Percentiles rank a stretch among this genome's conserved stretches.
Evolutionary conservation across 2,797 vertebrate species (phyloP).

Genomic region (Sternarchorhynchus goeldii): DNA sequence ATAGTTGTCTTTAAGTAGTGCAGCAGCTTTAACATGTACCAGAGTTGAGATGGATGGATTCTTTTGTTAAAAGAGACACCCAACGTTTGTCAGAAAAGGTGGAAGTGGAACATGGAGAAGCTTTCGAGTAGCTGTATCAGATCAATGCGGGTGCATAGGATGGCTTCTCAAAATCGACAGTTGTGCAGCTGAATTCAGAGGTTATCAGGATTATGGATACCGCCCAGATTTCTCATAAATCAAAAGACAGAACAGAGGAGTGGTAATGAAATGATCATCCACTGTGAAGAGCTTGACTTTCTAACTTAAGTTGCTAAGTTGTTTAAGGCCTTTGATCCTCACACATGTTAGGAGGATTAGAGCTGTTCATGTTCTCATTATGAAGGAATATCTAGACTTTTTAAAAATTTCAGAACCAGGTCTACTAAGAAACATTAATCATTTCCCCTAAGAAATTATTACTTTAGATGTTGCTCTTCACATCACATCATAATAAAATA

Average conservation of each 20-base stretch:
- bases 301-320: not conserved
- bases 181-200: not conserved
- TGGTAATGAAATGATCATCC: not conserved
- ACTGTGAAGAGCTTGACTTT: not conserved
- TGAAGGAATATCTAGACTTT: too few relatives aligned
- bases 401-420: not conserved
- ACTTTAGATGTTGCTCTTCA: slow-evolving; percentile 3
- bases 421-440: not conserved
- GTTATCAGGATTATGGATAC: too few relatives aligned
- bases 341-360: too few relatives aligned
- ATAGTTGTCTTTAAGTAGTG: slow-evolving; percentile 1
- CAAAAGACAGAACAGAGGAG: not conserved
- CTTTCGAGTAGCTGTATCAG: not conserved
- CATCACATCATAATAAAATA: not conserved
- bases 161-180: not conserved
- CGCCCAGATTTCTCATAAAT: not conserved
- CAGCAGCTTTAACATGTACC: not conserved
- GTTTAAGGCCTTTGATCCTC: not conserved
- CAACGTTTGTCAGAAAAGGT: not conserved
- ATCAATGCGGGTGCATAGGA: too few relatives aligned
- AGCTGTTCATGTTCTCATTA: too few relatives aligned
- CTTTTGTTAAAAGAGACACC: not conserved
- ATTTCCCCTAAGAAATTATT: not conserved
- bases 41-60: not conserved
- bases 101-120: not conserved